Conservation (phyloP, 2,888 invertebrate genomes). For the Zeuzera pyrina region DNA sequence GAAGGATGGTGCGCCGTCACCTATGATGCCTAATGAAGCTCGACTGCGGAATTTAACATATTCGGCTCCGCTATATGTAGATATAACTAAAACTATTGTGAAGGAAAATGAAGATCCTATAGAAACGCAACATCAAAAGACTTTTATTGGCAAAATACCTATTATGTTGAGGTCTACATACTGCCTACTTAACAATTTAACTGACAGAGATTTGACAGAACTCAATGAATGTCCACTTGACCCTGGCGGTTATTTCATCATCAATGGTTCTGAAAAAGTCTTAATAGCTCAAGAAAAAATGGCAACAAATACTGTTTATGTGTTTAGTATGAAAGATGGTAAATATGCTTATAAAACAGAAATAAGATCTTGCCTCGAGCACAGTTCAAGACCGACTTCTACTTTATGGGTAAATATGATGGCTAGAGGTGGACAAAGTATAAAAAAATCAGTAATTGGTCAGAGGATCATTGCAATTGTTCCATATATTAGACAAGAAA, state of each 20-base stretch:
- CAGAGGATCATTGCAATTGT: slow-evolving; percentile 98
- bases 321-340: slow-evolving; percentile 99
- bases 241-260: slow-evolving; percentile 99
- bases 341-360: slow-evolving; percentile 99
- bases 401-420: slow-evolving; percentile 99
- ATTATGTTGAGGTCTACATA: slow-evolving; percentile 99
- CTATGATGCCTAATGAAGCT: slow-evolving; percentile 99
- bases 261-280: slow-evolving; percentile 99
- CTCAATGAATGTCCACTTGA: slow-evolving; percentile 99
- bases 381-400: slow-evolving; percentile 94
- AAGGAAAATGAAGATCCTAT: slow-evolving; percentile 92
- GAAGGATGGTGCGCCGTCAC: slow-evolving; percentile 98
- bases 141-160: slow-evolving; percentile 93
- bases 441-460: slow-evolving; percentile 99
- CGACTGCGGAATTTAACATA: slow-evolving; percentile 97
- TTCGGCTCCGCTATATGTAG: slow-evolving; percentile 98
- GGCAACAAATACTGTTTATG: slow-evolving; percentile 99
- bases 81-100: slow-evolving; percentile 96
- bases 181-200: slow-evolving; percentile 93
- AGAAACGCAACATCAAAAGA: slow-evolving; percentile 85
- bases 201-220: slow-evolving; percentile 99
- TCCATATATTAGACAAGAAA: slow-evolving; percentile 99
- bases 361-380: slow-evolving; percentile 84
- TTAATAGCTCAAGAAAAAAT: slow-evolving; percentile 99
- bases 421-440: slow-evolving; percentile 98